Conservation (phyloP, 1,140 invertebrate species). For the Hyposmocoma kahamanoa region DNA sequence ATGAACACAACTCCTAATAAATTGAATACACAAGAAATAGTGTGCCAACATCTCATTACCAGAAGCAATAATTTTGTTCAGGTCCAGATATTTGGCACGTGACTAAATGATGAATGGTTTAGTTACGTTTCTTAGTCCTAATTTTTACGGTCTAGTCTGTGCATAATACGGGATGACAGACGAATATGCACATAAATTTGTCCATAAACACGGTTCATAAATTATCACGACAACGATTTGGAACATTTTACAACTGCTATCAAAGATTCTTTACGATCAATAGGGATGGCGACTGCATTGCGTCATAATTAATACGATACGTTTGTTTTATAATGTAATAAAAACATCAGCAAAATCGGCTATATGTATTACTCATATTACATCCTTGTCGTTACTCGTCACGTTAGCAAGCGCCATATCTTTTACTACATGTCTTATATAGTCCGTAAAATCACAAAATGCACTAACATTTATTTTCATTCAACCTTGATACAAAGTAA, state of each 20-base stretch:
- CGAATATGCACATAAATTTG: constrained; percentile 52
- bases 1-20: no score
- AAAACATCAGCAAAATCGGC: constrained; percentile 53
- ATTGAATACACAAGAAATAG: no score
- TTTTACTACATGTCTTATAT: no score
- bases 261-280: constrained; percentile 66
- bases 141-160: no score
- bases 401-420: constrained; percentile 36
- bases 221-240: constrained; percentile 69
- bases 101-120: no score
- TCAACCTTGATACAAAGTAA: constrained; percentile 19
- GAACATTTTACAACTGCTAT: constrained; percentile 69
- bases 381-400: constrained; percentile 34
- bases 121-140: no score
- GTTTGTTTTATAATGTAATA: constrained; percentile 70
- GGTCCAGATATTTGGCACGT: no score
- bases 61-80: no score
- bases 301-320: constrained; percentile 69
- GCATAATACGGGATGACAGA: constrained; percentile 10
- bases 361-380: constrained; percentile 38
- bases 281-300: constrained; percentile 55
- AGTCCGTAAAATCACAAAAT: constrained; percentile 55
- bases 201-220: constrained; percentile 70
- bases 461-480: constrained; percentile 32
- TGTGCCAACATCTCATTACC: no score